Conservation (phyloP, 92 coral and sea anemone genomes). For the Actinernus sp. region DNA sequence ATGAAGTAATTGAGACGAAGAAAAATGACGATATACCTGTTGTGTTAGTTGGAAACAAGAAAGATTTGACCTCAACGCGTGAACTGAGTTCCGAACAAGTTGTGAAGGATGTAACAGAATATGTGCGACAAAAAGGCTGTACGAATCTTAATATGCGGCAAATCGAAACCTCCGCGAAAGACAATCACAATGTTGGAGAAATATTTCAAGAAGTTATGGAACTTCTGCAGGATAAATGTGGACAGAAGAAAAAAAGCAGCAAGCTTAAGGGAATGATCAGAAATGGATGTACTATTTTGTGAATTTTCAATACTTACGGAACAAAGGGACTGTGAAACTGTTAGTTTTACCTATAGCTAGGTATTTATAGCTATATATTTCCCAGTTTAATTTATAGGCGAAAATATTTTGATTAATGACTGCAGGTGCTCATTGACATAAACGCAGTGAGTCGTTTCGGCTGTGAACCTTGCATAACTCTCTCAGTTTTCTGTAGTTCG, state of each 20-base stretch:
- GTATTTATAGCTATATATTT: too few species aligned
- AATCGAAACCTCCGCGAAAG: conserved; percentile 93
- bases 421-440: too few species aligned
- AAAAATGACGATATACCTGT: conserved; percentile 54
- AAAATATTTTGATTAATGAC: too few species aligned
- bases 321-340: too few species aligned
- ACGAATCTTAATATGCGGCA: conserved; percentile 58
- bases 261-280: background rate
- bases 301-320: background rate
- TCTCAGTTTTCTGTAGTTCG: too few species aligned
- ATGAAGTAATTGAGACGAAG: conserved; percentile 52
- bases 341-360: too few species aligned
- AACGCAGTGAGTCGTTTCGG: too few species aligned
- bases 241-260: background rate
- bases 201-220: conserved; percentile 78
- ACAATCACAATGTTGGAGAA: conserved; percentile 67
- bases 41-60: conserved; percentile 89
- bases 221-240: conserved; percentile 18
- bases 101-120: conserved; percentile 40
- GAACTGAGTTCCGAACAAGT: conserved; percentile 73
- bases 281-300: background rate
- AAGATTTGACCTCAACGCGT: conserved; percentile 69
- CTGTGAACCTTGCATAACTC: too few species aligned
- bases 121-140: conserved; percentile 40
- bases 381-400: too few species aligned